A percentile compares a stretch with the other conserved stretches of the same genome.
Evolutionary conservation across 2,888 invertebrate species (phyloP).

Genomic region (Eristalis pertinax): DNA sequence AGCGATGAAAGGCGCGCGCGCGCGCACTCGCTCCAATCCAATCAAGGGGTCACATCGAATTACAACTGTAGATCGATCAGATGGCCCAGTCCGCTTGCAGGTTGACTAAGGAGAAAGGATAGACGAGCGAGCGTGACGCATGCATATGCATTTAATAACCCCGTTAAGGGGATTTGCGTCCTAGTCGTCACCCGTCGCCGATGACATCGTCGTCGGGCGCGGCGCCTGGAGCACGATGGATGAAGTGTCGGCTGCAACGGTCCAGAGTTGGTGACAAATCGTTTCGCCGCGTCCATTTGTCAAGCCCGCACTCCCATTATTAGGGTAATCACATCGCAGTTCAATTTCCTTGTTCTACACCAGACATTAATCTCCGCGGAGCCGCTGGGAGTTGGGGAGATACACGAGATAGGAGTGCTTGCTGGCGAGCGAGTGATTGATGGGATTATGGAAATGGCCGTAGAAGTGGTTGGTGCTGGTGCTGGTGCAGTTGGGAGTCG

Average conservation of each 20-base stretch:
- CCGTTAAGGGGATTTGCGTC: constrained; percentile 41
- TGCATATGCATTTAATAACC: constrained; percentile 32
- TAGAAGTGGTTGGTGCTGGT: background rate
- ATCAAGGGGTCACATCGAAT: constrained; percentile 56
- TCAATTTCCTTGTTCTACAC: constrained; percentile 55
- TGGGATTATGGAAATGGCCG: constrained; percentile 53
- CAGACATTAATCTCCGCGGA: constrained; percentile 37
- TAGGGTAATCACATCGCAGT: constrained; percentile 63
- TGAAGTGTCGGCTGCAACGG: constrained; percentile 10
- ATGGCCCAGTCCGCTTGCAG: background rate
- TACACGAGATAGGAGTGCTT: constrained; percentile 30
- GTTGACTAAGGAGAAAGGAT: constrained; percentile 55
- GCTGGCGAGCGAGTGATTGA: constrained; percentile 58
- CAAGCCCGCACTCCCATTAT: constrained; percentile 68
- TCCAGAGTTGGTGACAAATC: constrained; percentile 57
- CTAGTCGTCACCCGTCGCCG: background rate
- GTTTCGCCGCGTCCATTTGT: constrained; percentile 53
- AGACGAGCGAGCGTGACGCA: constrained; percentile 6
- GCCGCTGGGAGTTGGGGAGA: constrained; percentile 37
- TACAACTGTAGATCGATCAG: constrained; percentile 29
- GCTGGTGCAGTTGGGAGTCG: constrained; percentile 2
- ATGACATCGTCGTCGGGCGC: constrained; percentile 35
- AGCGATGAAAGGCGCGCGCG: constrained; percentile 46
- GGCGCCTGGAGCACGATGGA: background rate
- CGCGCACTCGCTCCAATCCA: constrained; percentile 16